Evolutionary conservation across 1,140 invertebrate genomes (phyloP).

Genomic region (Gryon sp.): DNA sequence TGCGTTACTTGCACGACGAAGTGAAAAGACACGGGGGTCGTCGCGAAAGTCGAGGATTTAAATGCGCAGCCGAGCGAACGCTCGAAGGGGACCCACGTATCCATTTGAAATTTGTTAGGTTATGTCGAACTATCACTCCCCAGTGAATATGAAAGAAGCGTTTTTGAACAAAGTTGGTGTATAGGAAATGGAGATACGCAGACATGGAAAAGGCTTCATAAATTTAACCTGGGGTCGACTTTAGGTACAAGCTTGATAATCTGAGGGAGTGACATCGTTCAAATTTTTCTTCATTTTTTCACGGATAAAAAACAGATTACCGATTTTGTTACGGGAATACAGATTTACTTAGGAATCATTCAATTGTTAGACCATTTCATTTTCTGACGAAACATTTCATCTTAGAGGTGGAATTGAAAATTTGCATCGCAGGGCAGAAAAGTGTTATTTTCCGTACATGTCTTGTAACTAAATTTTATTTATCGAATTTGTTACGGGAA

Average conservation of each 20-base stretch:
- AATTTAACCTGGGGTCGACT: conserved; percentile 47
- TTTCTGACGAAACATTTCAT: too few relatives aligned
- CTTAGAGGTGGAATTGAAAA: too few relatives aligned
- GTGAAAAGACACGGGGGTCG: conserved; percentile 59
- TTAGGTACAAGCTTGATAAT: conserved; percentile 51
- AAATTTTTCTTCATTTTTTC: conserved; percentile 27
- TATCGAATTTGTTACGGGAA: too few relatives aligned
- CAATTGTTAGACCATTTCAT: too few relatives aligned
- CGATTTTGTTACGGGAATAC: not conserved
- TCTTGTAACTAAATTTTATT: too few relatives aligned
- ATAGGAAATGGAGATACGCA: conserved; percentile 51
- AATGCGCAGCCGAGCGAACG: conserved; percentile 73
- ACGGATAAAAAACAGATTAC: not conserved
- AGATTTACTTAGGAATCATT: too few relatives aligned
- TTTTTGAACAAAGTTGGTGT: conserved; percentile 68
- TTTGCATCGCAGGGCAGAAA: too few relatives aligned
- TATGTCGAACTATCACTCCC: conserved; percentile 77
- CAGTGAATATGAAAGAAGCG: conserved; percentile 77
- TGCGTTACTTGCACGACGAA: conserved; percentile 58
- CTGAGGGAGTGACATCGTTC: conserved; percentile 6
- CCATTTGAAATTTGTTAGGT: conserved; percentile 75
- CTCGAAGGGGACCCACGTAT: conserved; percentile 50
- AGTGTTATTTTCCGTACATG: too few relatives aligned
- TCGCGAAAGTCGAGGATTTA: conserved; percentile 74
- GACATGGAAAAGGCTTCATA: conserved; percentile 37